These are phyloP conservation scores for Hypsibius dujardini DNA, from an alignment of 1,140 invertebrate genomes.

Conservation along the genomic window DNA sequence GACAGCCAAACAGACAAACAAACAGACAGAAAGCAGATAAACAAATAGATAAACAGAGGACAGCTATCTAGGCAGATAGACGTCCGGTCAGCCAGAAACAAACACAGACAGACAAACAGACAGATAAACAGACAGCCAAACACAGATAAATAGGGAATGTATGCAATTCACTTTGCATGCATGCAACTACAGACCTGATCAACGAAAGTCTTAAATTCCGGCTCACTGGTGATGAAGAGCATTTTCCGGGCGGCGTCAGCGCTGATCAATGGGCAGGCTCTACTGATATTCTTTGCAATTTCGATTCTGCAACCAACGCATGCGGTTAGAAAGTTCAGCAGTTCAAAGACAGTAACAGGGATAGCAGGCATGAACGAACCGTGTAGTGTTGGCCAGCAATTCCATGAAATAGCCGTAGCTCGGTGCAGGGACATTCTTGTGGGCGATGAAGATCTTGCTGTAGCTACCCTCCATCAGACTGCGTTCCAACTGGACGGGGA, in stretches of 20 bases:
- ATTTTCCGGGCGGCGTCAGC: slow-evolving; percentile 72
- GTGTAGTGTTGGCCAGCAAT: slow-evolving; percentile 78
- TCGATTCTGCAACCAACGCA: slow-evolving; percentile 43
- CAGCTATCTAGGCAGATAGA: too few relatives aligned
- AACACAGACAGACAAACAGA: too few relatives aligned
- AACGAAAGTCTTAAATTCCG: slow-evolving; percentile 59
- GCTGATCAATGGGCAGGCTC: slow-evolving; percentile 77
- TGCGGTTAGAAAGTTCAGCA: background rate
- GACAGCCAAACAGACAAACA: too few relatives aligned
- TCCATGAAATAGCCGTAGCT: slow-evolving; percentile 95
- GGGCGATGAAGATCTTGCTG: slow-evolving; percentile 78
- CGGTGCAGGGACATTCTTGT: slow-evolving; percentile 85
- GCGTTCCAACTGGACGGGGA: slow-evolving; percentile 86
- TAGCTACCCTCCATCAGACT: slow-evolving; percentile 98
- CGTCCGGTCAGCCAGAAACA: too few relatives aligned
- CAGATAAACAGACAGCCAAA: too few relatives aligned
- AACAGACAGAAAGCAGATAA: too few relatives aligned
- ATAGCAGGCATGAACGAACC: slow-evolving; percentile 31
- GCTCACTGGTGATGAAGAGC: slow-evolving; percentile 50
- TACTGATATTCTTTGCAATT: slow-evolving; percentile 87
- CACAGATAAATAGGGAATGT: too few relatives aligned
- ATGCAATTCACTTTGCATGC: slow-evolving; percentile 10
- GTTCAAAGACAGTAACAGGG: slow-evolving; percentile 7
- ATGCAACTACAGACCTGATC: slow-evolving; percentile 34
- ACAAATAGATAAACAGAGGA: too few relatives aligned